Conservation (phyloP, 30 jellyfish, hydroid and myxozoan genomes). For the Nemopilema nomurai region DNA sequence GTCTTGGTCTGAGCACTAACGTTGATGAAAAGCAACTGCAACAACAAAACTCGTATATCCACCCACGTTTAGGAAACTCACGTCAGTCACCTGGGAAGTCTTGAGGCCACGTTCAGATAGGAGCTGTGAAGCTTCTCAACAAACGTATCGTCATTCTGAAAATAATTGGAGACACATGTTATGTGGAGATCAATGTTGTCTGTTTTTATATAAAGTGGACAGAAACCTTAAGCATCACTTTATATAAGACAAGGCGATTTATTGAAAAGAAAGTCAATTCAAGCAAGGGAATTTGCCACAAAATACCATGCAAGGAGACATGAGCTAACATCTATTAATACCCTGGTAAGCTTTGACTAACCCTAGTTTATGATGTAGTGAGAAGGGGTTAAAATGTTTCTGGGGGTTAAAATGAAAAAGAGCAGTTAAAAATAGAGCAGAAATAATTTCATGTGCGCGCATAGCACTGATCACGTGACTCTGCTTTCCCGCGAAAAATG, state of each 20-base stretch:
- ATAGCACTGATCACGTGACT: too few relatives aligned
- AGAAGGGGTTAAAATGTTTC: not conserved
- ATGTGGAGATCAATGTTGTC: too few relatives aligned
- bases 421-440: too few relatives aligned
- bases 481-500: too few relatives aligned
- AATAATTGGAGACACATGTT: too few relatives aligned
- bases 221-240: not conserved
- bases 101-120: constrained; percentile 19
- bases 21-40: not conserved
- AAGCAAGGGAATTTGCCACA: not conserved
- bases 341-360: not conserved
- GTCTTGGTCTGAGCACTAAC: not conserved
- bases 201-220: too few relatives aligned
- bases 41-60: not conserved
- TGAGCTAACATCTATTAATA: not conserved
- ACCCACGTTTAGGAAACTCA: not conserved
- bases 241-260: not conserved
- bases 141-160: constrained; percentile 39
- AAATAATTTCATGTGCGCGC: too few relatives aligned
- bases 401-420: too few relatives aligned
- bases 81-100: not conserved
- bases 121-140: constrained; percentile 49
- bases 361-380: not conserved
- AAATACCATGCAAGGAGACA: not conserved
- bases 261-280: not conserved